Conservation (phyloP, 92 coral and sea anemone species). For the Phymanthus crucifer region DNA sequence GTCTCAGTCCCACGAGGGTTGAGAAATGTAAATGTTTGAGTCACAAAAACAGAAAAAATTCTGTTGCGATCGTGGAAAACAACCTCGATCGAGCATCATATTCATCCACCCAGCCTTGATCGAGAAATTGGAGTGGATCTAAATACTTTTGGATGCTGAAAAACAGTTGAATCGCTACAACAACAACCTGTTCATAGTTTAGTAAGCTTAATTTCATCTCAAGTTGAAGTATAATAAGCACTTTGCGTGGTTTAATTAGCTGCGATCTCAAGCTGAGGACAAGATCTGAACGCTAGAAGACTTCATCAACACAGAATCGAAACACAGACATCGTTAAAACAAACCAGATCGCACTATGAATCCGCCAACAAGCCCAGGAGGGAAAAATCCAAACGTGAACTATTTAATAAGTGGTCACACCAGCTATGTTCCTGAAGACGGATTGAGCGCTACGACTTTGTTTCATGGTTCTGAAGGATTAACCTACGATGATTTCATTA, state of each 20-base stretch:
- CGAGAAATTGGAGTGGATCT: not conserved
- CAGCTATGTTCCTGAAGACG: conserved; percentile 86
- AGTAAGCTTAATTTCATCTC: too few species aligned
- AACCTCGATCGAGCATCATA: not conserved
- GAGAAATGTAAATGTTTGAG: not conserved
- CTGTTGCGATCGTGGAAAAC: not conserved
- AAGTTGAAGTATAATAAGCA: not conserved
- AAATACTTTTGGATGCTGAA: not conserved
- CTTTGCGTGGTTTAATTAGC: not conserved
- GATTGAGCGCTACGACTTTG: conserved; percentile 69
- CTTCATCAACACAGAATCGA: not conserved
- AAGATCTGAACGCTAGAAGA: not conserved
- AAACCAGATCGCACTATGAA: not conserved
- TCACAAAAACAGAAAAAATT: not conserved
- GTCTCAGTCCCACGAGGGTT: conserved; percentile 1
- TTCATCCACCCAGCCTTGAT: not conserved
- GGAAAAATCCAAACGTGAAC: conserved; percentile 41
- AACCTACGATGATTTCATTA: conserved; percentile 91
- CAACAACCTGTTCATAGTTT: too few species aligned
- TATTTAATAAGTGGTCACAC: conserved; percentile 82
- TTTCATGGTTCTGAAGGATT: conserved; percentile 77
- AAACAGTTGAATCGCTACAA: not conserved
- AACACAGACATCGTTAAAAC: not conserved
- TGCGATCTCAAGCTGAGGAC: not conserved
- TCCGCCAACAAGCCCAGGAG: not conserved